phyloP scores from a whole-genome alignment of 2,888 invertebrate genomes.

The Megamerina dolium region DNA sequence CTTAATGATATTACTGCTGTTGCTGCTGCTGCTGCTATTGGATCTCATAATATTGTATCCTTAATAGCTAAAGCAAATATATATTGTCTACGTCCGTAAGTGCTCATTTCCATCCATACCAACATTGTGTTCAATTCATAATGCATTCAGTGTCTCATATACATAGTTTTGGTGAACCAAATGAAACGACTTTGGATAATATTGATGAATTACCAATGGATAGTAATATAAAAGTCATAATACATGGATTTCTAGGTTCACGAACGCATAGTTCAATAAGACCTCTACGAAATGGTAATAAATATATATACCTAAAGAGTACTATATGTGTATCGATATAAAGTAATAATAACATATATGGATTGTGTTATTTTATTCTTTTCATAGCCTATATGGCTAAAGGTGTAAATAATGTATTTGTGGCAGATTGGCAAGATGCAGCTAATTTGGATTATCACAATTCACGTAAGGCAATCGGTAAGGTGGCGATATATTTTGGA shows the following conservation, averaged over 20 bases:
- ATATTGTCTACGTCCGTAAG: constrained; percentile 31
- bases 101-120: too few species aligned
- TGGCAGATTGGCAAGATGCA: constrained; percentile 45
- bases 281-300: constrained; percentile 36
- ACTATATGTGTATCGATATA: neutral
- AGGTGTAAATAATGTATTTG: constrained; percentile 34
- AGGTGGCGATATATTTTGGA: constrained; percentile 31
- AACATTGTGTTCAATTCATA: neutral
- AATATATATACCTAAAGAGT: neutral
- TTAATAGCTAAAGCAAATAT: constrained; percentile 27
- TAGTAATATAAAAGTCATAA: constrained; percentile 37
- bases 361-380: too few species aligned
- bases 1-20: too few species aligned
- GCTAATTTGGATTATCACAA: constrained; percentile 36
- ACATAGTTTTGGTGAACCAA: constrained; percentile 12
- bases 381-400: constrained; percentile 39
- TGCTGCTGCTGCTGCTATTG: too few species aligned
- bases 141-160: neutral
- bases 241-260: constrained; percentile 43
- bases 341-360: too few species aligned
- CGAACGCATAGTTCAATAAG: constrained; percentile 35
- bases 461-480: constrained; percentile 31
- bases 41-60: constrained; percentile 10
- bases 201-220: constrained; percentile 21
- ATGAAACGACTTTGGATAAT: constrained; percentile 26